A percentile compares a stretch with the other conserved stretches of the same genome.
phyloP scores from a whole-genome alignment of 2,113 vertebrate genomes.

The Nycticebus coucang region DNA sequence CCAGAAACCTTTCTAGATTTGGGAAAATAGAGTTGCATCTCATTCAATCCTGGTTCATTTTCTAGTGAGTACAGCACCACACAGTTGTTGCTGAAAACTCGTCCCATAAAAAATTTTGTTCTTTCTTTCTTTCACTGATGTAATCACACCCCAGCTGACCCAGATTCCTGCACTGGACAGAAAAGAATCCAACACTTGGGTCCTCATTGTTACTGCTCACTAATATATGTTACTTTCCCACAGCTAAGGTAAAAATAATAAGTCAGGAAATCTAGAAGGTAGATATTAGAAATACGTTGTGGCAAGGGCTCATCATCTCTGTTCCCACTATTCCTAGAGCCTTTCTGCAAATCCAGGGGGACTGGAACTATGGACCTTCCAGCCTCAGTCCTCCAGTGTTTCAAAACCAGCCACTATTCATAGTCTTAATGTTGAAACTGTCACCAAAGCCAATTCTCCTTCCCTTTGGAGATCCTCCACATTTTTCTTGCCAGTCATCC shows the following conservation, averaged over 20 bases:
- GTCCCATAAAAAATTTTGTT: not conserved
- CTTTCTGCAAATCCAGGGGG: not conserved
- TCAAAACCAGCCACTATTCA: not conserved
- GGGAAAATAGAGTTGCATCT: not conserved
- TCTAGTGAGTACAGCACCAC: not conserved
- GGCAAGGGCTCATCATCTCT: not conserved
- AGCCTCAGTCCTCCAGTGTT: not conserved
- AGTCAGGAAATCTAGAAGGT: not conserved
- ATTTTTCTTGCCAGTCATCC: not conserved
- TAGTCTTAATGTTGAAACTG: not conserved
- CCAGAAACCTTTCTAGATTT: not conserved
- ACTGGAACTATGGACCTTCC: not conserved
- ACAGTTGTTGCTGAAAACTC: not conserved
- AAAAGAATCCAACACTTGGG: not conserved
- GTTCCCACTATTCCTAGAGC: not conserved
- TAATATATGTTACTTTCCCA: not conserved
- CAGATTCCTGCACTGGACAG: not conserved
- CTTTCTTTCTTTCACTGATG: not conserved
- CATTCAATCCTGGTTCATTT: not conserved
- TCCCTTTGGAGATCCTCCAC: not conserved
- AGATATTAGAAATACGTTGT: not conserved
- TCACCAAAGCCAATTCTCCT: not conserved
- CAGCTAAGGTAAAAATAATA: constrained; percentile 1
- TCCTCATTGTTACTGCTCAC: not conserved
- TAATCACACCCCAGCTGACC: not conserved